phyloP scores from a whole-genome alignment of 37 sponge, comb jelly and placozoan genomes.

The Beroe ovata region DNA sequence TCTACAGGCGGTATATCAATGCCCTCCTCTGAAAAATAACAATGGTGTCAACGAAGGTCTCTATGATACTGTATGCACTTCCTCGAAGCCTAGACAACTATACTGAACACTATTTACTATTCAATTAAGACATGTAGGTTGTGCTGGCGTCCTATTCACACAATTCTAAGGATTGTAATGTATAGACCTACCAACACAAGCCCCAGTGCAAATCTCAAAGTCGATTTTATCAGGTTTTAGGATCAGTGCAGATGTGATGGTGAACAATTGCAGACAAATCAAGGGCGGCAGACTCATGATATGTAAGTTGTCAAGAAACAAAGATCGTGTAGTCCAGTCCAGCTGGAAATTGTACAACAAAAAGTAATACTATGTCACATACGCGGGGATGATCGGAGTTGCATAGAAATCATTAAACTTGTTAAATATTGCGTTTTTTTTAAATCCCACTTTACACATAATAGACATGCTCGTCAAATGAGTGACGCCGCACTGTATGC shows the following conservation, averaged over 20 bases:
- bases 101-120: no score
- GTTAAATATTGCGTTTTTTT: not conserved
- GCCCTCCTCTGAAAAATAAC: conserved; percentile 20
- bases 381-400: no score
- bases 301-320: not conserved
- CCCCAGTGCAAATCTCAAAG: not conserved
- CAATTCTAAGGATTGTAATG: no score
- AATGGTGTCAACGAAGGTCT: no score
- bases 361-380: no score
- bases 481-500: not conserved
- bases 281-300: not conserved
- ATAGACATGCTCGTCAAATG: not conserved
- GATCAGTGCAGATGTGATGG: not conserved
- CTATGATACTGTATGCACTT: no score
- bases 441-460: no score
- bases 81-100: no score
- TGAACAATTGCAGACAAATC: not conserved
- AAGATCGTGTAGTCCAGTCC: not conserved
- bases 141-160: no score
- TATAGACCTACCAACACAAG: not conserved
- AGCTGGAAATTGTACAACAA: not conserved
- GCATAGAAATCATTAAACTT: no score
- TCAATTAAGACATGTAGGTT: no score
- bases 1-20: conserved; percentile 13
- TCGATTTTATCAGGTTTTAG: not conserved